A percentile compares a stretch with the other conserved stretches of the same genome.
Evolutionary conservation across 2,797 vertebrate genomes (phyloP).

Genomic region (Yasuhikotakia modesta): DNA sequence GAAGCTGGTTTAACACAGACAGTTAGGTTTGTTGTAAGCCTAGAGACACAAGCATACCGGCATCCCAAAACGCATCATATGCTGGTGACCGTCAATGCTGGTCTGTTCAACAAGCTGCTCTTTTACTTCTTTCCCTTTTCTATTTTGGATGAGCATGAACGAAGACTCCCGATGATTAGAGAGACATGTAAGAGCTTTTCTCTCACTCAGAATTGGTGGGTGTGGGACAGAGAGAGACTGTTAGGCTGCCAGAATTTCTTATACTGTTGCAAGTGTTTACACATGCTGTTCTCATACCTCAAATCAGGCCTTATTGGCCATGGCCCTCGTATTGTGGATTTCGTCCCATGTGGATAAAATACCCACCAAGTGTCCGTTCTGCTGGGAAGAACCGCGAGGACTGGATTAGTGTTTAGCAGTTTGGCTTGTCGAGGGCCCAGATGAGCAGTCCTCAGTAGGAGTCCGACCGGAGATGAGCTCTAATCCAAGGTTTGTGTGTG

Average conservation of each 20-base stretch:
- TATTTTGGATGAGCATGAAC: conserved; percentile 56
- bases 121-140: conserved; percentile 56
- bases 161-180: conserved; percentile 14
- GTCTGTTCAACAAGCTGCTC: neutral
- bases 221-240: conserved; percentile 44
- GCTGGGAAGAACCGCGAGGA: conserved; percentile 25
- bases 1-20: neutral
- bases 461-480: conserved; percentile 40
- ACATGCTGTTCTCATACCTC: conserved; percentile 26
- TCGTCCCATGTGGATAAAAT: conserved; percentile 21
- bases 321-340: conserved; percentile 18
- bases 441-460: conserved; percentile 46
- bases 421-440: conserved; percentile 41
- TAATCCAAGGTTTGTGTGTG: conserved; percentile 41
- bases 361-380: conserved; percentile 31
- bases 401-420: conserved; percentile 44
- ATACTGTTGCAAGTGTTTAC: conserved; percentile 28
- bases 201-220: conserved; percentile 26
- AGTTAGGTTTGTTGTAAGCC: neutral
- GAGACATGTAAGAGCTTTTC: conserved; percentile 34
- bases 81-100: neutral
- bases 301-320: conserved; percentile 38
- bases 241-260: conserved; percentile 41
- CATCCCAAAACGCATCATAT: neutral
- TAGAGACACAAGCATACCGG: neutral